Evolutionary conservation across 1,140 invertebrate species (phyloP), one percentile per base, ranked within the genome.

Genomic region (Zophobas atratus): DNA sequence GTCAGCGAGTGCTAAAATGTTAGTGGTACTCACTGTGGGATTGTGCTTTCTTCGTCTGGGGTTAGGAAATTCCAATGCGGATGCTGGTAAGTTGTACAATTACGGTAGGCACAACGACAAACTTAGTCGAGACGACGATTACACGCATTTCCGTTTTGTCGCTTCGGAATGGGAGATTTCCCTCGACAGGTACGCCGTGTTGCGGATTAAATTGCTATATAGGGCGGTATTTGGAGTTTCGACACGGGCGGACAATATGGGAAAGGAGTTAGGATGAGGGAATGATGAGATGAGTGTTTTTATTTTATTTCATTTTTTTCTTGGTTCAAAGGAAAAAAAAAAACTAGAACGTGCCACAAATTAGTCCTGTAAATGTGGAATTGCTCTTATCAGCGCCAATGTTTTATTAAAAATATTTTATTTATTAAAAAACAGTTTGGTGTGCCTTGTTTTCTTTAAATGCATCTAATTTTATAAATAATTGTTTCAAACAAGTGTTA

Each of bases 31-130:
- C 32, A 71, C 72, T 51, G 20, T 79, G 36, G 73, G 77, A 60
- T 72, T 79, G 41, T 53, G 63, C 38, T n/a, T 76, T 38, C 34
- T 60, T 53, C 53, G 70, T 33, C 53, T 53, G 6, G 34, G 43
- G 33, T 20, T 35, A n/a, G 74, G 5, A 46, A 75, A 46, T 8
- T 75, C 72, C n/a, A 63, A 56, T 63, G 33, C 51, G n/a, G 67
- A 79, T 76, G 43, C 49, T 63, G 78, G 78, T 79, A 63, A 79
- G 78, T 79, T 49, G 6, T 20, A 34, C 53, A 60, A 33, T 41
- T 56, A 32, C 20, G 20, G 20, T 20, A 20, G 20, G 20, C 20
- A 20, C 20, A 20, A 39, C 4, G 56, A 36, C 53, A 46, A 57
- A 75, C 53, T 20, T 49, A 49, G 33, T 34, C 5, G 34, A 60